Percentiles rank a stretch among this genome's conserved stretches.
These are phyloP conservation scores for Irena cyanogastra DNA, from an alignment of 2,113 vertebrate species.

Conservation along the genomic window DNA sequence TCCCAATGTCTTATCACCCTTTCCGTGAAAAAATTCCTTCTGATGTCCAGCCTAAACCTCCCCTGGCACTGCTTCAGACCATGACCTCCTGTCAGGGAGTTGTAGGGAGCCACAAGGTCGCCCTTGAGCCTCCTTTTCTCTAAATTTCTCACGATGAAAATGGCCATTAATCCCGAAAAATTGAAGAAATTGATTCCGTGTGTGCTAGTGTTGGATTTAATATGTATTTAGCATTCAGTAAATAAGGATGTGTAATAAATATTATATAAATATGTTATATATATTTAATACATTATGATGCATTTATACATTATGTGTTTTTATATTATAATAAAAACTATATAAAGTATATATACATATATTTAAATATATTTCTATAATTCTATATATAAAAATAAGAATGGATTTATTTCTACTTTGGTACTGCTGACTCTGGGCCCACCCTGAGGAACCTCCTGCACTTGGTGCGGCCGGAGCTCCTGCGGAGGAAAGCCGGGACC, in stretches of 20 bases:
- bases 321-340: fast-evolving
- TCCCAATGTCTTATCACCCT: fast-evolving
- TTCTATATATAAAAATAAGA: background rate
- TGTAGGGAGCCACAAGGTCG: background rate
- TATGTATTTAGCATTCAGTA: background rate
- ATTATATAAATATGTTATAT: background rate
- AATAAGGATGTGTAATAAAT: background rate
- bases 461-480: background rate
- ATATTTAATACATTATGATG: background rate
- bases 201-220: background rate
- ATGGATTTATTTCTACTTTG: background rate
- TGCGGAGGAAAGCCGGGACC: background rate
- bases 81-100: fast-evolving
- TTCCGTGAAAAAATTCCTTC: background rate
- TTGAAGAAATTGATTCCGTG: fast-evolving
- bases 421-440: background rate
- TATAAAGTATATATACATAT: background rate
- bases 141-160: fast-evolving
- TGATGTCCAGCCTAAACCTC: background rate
- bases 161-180: background rate
- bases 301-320: background rate
- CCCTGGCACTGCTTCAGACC: background rate
- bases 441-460: no score
- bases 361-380: background rate
- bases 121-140: background rate